Percentiles rank a stretch among this genome's conserved stretches.
Conservation (phyloP, 2,888 invertebrate genomes). For the Chironomus riparius region DNA sequence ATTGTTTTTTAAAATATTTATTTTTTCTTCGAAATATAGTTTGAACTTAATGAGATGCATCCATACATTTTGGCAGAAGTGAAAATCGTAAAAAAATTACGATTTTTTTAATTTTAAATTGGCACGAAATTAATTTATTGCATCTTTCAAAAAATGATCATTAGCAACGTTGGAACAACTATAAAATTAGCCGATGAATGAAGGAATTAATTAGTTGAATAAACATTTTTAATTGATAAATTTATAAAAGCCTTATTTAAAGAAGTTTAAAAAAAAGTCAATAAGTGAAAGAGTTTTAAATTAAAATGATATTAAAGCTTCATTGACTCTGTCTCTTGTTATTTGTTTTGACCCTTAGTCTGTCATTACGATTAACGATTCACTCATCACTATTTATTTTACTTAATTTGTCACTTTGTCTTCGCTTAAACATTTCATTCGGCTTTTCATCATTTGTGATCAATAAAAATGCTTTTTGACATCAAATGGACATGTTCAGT, state of each 20-base stretch:
- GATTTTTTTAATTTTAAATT: no score
- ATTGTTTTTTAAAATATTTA: no score
- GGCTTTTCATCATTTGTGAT: constrained; percentile 5
- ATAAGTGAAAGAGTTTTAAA: background rate
- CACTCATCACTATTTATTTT: background rate
- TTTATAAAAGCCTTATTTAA: background rate
- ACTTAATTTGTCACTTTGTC: background rate
- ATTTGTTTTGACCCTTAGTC: constrained; percentile 22
- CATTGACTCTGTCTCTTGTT: background rate
- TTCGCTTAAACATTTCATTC: background rate
- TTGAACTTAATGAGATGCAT: no score
- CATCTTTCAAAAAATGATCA: no score
- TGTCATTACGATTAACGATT: constrained; percentile 17
- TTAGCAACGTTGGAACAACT: no score
- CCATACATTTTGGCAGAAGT: no score
- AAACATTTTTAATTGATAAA: no score
- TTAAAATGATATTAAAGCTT: background rate
- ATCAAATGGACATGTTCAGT: constrained; percentile 25
- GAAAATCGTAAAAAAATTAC: no score
- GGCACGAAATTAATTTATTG: no score
- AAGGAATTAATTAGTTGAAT: no score
- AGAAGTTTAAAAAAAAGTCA: background rate
- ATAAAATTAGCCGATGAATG: no score
- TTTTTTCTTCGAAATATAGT: no score
- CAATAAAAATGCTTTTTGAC: constrained; percentile 12